These are phyloP conservation scores for Caranx ignobilis DNA, from an alignment of 2,113 vertebrate species.

Conservation along the genomic window DNA sequence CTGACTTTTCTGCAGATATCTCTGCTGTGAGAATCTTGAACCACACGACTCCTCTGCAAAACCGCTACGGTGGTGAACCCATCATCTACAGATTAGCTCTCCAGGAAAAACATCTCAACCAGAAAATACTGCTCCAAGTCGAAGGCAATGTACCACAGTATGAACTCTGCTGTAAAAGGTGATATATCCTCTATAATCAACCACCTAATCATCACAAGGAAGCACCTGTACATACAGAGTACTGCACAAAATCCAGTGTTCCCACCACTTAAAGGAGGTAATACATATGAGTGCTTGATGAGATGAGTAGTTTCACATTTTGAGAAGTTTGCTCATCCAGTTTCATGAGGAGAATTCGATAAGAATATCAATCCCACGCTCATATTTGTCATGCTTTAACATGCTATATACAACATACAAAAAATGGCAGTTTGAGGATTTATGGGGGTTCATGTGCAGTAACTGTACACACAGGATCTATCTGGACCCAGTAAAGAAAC, in stretches of 20 bases:
- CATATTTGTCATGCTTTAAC: background rate
- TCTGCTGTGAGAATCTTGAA: conserved; percentile 76
- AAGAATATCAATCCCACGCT: background rate
- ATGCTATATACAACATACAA: background rate
- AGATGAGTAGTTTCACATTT: background rate
- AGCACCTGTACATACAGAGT: background rate
- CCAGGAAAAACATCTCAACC: conserved; percentile 57
- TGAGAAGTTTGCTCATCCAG: background rate
- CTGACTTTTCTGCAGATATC: conserved; percentile 69
- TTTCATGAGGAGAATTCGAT: background rate
- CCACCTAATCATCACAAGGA: background rate
- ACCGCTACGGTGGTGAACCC: conserved; percentile 10
- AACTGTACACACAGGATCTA: background rate
- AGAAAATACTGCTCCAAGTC: conserved; percentile 76
- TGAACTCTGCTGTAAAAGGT: conserved; percentile 78
- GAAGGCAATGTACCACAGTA: conserved; percentile 72
- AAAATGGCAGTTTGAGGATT: background rate
- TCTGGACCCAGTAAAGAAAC: background rate
- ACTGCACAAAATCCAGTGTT: background rate
- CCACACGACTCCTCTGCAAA: conserved; percentile 63
- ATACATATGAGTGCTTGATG: background rate
- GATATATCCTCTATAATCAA: background rate
- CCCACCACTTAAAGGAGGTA: background rate
- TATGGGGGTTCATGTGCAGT: background rate
- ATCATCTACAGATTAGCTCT: conserved; percentile 59